These are phyloP conservation scores for Acanthacorydalis orientalis DNA, from an alignment of 2,888 invertebrate genomes.

Conservation along the genomic window DNA sequence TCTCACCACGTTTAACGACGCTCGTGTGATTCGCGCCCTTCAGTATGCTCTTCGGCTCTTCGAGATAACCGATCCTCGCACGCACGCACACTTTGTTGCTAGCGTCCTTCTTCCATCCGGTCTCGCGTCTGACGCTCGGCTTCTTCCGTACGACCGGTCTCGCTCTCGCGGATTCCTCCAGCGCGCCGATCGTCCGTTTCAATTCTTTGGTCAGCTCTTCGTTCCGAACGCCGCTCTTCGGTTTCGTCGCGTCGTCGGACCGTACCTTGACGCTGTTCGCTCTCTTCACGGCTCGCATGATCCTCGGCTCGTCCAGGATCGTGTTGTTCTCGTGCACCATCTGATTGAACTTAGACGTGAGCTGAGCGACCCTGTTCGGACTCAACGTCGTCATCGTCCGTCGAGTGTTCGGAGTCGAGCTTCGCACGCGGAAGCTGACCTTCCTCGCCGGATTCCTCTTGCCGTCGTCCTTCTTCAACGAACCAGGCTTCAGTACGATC, in stretches of 20 bases:
- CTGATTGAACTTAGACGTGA: slow-evolving; percentile 54
- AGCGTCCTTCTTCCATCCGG: slow-evolving; percentile 12
- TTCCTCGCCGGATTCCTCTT: slow-evolving; percentile 29
- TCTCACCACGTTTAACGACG: not conserved
- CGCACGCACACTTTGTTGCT: slow-evolving; percentile 11
- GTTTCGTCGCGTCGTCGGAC: slow-evolving; percentile 10
- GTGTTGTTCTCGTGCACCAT: slow-evolving; percentile 32
- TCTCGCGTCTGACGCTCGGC: slow-evolving; percentile 31
- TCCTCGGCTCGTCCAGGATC: slow-evolving; percentile 35
- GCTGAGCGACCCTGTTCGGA: slow-evolving; percentile 44
- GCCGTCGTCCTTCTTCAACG: slow-evolving; percentile 5
- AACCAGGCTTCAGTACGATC: no score
- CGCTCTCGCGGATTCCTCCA: slow-evolving; percentile 23
- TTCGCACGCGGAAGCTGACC: slow-evolving; percentile 44
- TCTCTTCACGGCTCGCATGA: slow-evolving; percentile 33
- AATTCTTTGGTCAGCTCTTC: not conserved
- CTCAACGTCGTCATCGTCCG: slow-evolving; percentile 31
- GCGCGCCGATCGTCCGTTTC: not conserved
- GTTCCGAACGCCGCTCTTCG: not conserved
- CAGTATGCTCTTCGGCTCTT: slow-evolving; percentile 6
- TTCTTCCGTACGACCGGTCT: slow-evolving; percentile 28
- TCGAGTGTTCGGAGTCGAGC: slow-evolving; percentile 26
- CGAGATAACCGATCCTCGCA: slow-evolving; percentile 12
- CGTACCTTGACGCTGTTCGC: slow-evolving; percentile 21
- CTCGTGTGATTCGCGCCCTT: not conserved